Evolutionary conservation across 2,888 invertebrate genomes (phyloP).

Genomic region (Gryllus longicercus): DNA sequence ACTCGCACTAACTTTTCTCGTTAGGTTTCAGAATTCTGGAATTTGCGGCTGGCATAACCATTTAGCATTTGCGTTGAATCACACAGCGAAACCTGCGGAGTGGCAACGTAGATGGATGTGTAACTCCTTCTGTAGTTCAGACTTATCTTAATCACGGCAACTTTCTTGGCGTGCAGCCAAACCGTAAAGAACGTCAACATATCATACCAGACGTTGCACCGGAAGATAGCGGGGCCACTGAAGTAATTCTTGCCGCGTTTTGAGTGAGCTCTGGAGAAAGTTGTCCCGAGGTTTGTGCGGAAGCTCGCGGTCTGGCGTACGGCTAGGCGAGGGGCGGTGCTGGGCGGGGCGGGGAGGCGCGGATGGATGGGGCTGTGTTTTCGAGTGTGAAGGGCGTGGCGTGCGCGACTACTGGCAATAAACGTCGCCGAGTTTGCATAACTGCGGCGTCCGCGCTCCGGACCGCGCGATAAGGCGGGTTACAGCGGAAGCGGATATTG

Average conservation of each 20-base stretch:
- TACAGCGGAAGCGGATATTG: constrained; percentile 10
- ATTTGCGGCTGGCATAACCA: too few species aligned
- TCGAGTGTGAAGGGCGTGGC: background rate
- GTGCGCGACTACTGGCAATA: background rate
- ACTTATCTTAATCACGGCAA: background rate
- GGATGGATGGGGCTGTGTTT: background rate
- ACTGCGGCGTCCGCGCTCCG: background rate
- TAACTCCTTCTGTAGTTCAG: background rate
- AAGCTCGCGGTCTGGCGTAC: too few species aligned
- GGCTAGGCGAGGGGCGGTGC: too few species aligned
- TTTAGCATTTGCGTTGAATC: too few species aligned
- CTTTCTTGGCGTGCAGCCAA: constrained; percentile 3
- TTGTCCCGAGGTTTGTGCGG: too few species aligned
- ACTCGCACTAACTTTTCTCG: too few species aligned
- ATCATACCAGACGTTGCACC: background rate
- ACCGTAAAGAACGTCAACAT: background rate
- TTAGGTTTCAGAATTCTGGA: too few species aligned
- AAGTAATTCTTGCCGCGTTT: background rate
- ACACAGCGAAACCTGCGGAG: background rate
- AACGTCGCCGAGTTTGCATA: background rate
- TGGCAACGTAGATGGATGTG: background rate
- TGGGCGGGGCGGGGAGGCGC: too few species aligned
- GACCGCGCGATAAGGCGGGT: background rate
- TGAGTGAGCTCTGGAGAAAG: background rate
- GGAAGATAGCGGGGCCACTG: background rate